These are phyloP conservation scores for Solenodon paradoxus DNA, from an alignment of 2,113 vertebrate genomes.

Conservation along the genomic window DNA sequence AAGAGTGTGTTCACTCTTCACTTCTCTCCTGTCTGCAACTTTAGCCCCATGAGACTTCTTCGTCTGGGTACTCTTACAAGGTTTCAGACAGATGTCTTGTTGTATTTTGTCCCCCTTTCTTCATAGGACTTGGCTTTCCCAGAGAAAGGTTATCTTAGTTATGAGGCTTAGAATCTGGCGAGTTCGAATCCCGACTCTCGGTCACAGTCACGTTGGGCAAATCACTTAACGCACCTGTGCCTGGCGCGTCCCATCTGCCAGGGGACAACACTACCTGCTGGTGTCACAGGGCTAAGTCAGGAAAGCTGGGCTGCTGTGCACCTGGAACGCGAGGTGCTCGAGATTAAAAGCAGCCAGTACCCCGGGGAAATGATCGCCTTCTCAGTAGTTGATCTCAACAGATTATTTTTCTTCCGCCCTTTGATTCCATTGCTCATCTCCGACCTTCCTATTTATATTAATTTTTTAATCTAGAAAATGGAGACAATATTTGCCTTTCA, in stretches of 20 bases:
- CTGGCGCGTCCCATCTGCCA: not conserved
- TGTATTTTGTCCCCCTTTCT: not conserved
- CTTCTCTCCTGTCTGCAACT: too few relatives aligned
- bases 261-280: fast-evolving
- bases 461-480: not conserved
- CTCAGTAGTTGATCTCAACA: not conserved
- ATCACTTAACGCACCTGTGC: too few relatives aligned
- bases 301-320: too few relatives aligned
- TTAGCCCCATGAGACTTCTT: not conserved
- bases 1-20: fast-evolving
- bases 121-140: not conserved
- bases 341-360: not conserved
- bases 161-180: not conserved
- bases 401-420: not conserved
- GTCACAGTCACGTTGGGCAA: not conserved
- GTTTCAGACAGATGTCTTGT: fast-evolving
- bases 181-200: not conserved
- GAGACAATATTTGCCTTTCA: not conserved
- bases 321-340: not conserved
- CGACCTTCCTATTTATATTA: not conserved
- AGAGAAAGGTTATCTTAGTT: not conserved
- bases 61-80: not conserved
- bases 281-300: fast-evolving
- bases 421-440: not conserved
- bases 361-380: not conserved